Conservation (phyloP, 1,140 invertebrate genomes). For the Pogonognathellus flavescens region DNA sequence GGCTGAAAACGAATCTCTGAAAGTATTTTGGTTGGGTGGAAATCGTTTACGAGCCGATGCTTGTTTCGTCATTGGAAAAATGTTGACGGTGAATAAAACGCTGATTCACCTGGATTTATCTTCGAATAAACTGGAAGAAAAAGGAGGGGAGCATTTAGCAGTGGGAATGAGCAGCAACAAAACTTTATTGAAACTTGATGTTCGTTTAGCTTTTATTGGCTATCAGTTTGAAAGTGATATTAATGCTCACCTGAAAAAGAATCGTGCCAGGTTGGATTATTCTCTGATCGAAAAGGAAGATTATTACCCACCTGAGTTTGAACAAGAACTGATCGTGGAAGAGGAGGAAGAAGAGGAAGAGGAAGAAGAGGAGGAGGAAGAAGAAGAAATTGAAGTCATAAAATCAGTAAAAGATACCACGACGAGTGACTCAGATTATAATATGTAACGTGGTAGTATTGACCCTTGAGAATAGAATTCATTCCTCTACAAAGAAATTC, state of each 20-base stretch:
- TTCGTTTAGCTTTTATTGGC: conserved; percentile 3
- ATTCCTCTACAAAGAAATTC: not conserved
- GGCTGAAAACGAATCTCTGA: conserved; percentile 42
- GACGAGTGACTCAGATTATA: conserved; percentile 6
- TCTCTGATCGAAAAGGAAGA: conserved; percentile 50
- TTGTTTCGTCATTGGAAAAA: conserved; percentile 55
- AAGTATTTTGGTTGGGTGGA: conserved; percentile 33
- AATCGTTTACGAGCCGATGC: conserved; percentile 37
- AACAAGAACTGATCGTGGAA: conserved; percentile 10
- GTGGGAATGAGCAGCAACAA: conserved; percentile 53
- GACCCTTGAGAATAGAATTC: no score
- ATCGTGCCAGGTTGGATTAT: conserved; percentile 18
- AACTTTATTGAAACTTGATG: conserved; percentile 34
- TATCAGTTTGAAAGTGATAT: conserved; percentile 53
- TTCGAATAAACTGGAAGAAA: conserved; percentile 52
- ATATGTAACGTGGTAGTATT: not conserved
- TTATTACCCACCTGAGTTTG: conserved; percentile 28
- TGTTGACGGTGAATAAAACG: conserved; percentile 55
- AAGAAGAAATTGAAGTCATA: conserved; percentile 11
- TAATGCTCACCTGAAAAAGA: conserved; percentile 41
- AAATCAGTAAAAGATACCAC: not conserved
- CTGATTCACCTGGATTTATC: conserved; percentile 57
- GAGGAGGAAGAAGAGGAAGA: conserved; percentile 49
- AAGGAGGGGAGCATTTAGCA: conserved; percentile 57
- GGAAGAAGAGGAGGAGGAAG: conserved; percentile 41